phyloP scores from a whole-genome alignment of 1,140 invertebrate species.

The Dermatophagoides farinae region DNA sequence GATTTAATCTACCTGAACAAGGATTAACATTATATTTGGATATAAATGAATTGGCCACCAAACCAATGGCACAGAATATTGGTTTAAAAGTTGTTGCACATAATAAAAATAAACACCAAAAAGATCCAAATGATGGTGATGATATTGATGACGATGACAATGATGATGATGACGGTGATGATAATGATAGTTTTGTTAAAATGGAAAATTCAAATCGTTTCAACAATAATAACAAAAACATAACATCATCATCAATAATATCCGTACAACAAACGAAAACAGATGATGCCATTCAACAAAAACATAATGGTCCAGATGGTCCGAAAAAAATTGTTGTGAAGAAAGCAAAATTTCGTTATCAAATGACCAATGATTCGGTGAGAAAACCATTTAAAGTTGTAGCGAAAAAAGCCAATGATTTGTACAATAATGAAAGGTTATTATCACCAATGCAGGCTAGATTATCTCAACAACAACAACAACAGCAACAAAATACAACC shows the following conservation, averaged over 20 bases:
- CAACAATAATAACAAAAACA: no score
- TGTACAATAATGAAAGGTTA: background rate
- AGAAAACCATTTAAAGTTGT: background rate
- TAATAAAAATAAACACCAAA: background rate
- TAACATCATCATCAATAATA: no score
- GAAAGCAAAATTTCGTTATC: no score
- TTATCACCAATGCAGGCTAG: background rate
- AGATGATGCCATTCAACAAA: no score
- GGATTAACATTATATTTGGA: constrained; percentile 8
- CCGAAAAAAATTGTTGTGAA: no score
- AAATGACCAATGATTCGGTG: no score
- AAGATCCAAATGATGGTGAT: background rate
- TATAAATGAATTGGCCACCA: constrained; percentile 7
- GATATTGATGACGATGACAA: background rate
- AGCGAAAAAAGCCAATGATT: background rate
- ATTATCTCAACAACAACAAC: background rate
- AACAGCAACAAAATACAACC: background rate
- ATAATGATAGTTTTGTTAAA: no score
- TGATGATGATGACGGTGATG: background rate
- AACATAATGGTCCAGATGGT: no score
- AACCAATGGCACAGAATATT: constrained; percentile 14
- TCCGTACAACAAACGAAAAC: no score
- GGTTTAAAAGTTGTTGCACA: constrained; percentile 13
- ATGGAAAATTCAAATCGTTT: no score
- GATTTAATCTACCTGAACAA: constrained; percentile 18